A percentile compares a stretch with the other conserved stretches of the same genome.
These are phyloP conservation scores for Apamea anceps DNA, from an alignment of 2,888 invertebrate species.

Conservation along the genomic window DNA sequence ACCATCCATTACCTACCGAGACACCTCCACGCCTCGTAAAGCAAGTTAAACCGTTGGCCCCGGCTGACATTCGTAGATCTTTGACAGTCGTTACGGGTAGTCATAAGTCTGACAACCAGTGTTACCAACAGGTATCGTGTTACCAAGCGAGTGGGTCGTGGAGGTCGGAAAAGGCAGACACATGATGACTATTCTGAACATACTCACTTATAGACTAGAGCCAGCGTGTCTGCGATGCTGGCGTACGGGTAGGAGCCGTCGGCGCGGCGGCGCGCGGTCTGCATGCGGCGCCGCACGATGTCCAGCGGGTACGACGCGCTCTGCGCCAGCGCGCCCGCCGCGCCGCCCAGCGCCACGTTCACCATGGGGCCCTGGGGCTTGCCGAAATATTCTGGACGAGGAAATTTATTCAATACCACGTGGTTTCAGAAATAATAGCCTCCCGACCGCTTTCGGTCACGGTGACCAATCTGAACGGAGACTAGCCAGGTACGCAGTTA, in stretches of 20 bases:
- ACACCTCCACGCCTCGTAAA: background rate
- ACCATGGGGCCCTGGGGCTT: slow-evolving; percentile 87
- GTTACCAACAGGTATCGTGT: background rate
- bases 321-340: slow-evolving; percentile 98
- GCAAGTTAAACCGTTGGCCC: too few species aligned
- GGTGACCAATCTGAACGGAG: too few species aligned
- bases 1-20: background rate
- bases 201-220: slow-evolving; percentile 92
- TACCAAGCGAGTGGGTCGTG: background rate
- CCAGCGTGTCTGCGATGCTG: slow-evolving; percentile 92
- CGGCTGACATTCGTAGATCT: too few species aligned
- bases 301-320: slow-evolving; percentile 99
- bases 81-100: background rate
- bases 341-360: slow-evolving; percentile 95
- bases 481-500: too few species aligned
- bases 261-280: slow-evolving; percentile 89
- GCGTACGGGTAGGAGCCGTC: slow-evolving; percentile 89
- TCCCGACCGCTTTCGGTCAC: too few species aligned
- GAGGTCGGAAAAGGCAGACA: background rate
- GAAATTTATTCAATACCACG: too few species aligned
- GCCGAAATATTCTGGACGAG: slow-evolving; percentile 72
- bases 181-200: background rate
- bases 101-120: background rate
- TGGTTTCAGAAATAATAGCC: too few species aligned
- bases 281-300: slow-evolving; percentile 93